Conservation (phyloP, 2,888 invertebrate species). For the Cryptosula pallasiana region DNA sequence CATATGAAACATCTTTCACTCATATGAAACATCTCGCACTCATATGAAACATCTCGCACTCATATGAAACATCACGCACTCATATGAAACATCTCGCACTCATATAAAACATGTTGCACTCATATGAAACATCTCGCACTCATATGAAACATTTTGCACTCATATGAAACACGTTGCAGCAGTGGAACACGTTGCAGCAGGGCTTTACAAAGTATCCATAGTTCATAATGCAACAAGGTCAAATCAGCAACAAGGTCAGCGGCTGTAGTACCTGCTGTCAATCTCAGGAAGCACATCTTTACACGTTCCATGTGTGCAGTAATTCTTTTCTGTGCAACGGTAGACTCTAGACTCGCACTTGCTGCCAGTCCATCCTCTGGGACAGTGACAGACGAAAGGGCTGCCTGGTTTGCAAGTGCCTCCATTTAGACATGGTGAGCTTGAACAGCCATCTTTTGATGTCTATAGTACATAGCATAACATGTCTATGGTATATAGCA, state of each 20-base stretch:
- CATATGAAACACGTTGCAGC: too few relatives aligned
- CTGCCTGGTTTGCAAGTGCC: background rate
- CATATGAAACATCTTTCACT: too few relatives aligned
- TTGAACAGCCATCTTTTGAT: background rate
- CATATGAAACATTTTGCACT: too few relatives aligned
- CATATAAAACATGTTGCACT: too few relatives aligned
- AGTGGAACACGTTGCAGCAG: too few relatives aligned
- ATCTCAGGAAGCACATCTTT: background rate
- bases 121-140: too few relatives aligned
- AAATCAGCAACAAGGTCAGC: background rate
- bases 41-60: too few relatives aligned
- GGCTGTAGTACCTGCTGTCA: background rate
- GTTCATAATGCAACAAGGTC: background rate
- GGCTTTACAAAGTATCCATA: too few relatives aligned
- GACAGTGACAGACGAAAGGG: background rate
- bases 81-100: too few relatives aligned
- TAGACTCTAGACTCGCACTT: background rate
- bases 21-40: too few relatives aligned
- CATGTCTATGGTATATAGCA: too few relatives aligned
- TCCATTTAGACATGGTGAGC: background rate
- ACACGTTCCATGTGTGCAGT: background rate
- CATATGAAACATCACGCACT: too few relatives aligned
- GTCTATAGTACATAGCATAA: background rate
- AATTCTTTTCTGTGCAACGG: background rate
- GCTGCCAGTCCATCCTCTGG: background rate